These are phyloP conservation scores for Heliconius aoede DNA, from an alignment of 2,888 invertebrate genomes.

Conservation along the genomic window DNA sequence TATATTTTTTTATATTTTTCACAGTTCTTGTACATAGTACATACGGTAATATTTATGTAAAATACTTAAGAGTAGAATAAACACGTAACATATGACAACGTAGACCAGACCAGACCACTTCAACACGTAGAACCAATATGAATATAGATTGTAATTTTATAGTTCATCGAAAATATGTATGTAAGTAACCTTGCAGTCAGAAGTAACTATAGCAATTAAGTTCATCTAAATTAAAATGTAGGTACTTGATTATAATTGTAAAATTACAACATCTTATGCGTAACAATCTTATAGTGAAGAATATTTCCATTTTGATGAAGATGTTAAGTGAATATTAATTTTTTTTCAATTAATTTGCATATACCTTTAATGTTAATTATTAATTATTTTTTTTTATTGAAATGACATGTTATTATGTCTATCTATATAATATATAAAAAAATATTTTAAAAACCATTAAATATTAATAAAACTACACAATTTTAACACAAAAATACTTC, in stretches of 20 bases:
- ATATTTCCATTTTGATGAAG: too few species aligned
- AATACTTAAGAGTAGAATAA: background rate
- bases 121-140: background rate
- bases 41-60: too few species aligned
- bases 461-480: too few species aligned
- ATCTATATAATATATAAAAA: too few species aligned
- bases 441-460: too few species aligned
- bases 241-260: background rate
- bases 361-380: too few species aligned
- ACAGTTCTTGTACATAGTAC: background rate
- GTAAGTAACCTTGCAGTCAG: conserved; percentile 8
- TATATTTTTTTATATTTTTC: background rate
- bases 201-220: conserved; percentile 12
- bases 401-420: too few species aligned
- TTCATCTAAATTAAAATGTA: background rate
- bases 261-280: background rate
- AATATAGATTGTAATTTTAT: background rate
- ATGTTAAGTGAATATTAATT: too few species aligned
- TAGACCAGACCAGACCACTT: too few species aligned
- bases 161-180: conserved; percentile 6
- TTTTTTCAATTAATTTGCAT: too few species aligned
- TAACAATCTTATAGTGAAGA: background rate
- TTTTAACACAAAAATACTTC: too few species aligned
- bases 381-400: too few species aligned
- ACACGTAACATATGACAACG: background rate